Evolutionary conservation across 2,113 vertebrate species (phyloP).

Genomic region (Xiphorhynchus elegans): DNA sequence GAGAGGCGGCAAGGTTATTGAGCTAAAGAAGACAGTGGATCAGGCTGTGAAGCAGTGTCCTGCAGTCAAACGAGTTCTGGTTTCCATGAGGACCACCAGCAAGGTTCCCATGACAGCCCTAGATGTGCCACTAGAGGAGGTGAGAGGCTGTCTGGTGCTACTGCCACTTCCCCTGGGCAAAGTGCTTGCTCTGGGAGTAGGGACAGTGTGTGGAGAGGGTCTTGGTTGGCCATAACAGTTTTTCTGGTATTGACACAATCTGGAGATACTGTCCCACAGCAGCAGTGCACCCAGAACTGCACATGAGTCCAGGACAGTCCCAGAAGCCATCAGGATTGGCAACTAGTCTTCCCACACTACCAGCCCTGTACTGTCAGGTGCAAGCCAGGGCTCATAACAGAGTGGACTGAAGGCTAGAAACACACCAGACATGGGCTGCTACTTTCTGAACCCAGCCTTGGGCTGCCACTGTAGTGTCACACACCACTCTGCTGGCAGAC

Average conservation of each 20-base stretch:
- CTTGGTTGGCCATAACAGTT: not conserved
- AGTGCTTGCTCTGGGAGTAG: not conserved
- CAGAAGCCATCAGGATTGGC: not conserved
- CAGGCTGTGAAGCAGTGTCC: conserved; percentile 64
- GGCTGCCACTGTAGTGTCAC: not conserved
- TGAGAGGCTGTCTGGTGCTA: not conserved
- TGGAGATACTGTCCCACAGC: not conserved
- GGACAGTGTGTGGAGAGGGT: not conserved
- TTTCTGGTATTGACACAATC: not conserved
- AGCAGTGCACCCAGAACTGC: not conserved
- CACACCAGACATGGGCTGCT: not conserved
- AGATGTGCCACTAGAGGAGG: conserved; percentile 66
- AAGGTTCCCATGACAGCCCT: conserved; percentile 61
- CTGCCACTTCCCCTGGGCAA: not conserved
- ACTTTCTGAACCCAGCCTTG: not conserved
- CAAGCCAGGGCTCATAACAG: not conserved
- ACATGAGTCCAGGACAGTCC: not conserved
- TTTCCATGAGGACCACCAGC: conserved; percentile 67
- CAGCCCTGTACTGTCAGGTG: not conserved
- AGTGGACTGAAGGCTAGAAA: not conserved
- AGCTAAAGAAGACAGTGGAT: conserved; percentile 69
- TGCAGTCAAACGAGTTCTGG: conserved; percentile 58
- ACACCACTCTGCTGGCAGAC: accelerated
- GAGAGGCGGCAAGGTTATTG: conserved; percentile 60
- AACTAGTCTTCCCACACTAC: not conserved